Percentiles rank a stretch among this genome's conserved stretches.
Conservation (phyloP, 1,140 invertebrate species). For the Cephus cinctus region DNA sequence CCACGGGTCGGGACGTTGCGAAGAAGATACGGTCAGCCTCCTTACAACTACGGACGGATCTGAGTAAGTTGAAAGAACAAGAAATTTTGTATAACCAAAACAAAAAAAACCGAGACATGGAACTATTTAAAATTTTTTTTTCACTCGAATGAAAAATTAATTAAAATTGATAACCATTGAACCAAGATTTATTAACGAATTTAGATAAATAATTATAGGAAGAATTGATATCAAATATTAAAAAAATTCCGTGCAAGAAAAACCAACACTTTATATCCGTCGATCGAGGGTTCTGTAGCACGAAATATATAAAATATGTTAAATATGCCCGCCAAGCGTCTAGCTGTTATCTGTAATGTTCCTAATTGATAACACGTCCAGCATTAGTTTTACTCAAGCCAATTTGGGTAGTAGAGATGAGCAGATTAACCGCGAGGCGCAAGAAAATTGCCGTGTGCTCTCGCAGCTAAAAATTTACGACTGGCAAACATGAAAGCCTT, state of each 20-base stretch:
- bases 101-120: neutral
- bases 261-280: too few species aligned
- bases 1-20: conserved; percentile 6
- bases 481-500: conserved; percentile 3
- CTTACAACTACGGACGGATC: too few species aligned
- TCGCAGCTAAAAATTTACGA: neutral
- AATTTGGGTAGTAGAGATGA: conserved; percentile 36
- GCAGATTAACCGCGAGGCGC: conserved; percentile 17
- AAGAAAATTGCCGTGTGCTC: conserved; percentile 1
- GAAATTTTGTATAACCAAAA: neutral
- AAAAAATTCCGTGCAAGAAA: too few species aligned
- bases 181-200: too few species aligned
- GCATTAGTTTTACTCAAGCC: conserved; percentile 35
- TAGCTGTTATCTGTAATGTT: conserved; percentile 20
- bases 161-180: too few species aligned
- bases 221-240: too few species aligned
- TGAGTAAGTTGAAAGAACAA: too few species aligned
- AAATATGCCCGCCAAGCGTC: neutral
- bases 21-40: conserved; percentile 27
- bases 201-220: too few species aligned
- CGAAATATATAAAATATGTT: too few species aligned
- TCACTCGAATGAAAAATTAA: too few species aligned
- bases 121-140: neutral
- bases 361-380: conserved; percentile 37
- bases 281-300: too few species aligned